Conservation (phyloP, 1,140 invertebrate genomes). For the Temnothorax curvispinosus region DNA sequence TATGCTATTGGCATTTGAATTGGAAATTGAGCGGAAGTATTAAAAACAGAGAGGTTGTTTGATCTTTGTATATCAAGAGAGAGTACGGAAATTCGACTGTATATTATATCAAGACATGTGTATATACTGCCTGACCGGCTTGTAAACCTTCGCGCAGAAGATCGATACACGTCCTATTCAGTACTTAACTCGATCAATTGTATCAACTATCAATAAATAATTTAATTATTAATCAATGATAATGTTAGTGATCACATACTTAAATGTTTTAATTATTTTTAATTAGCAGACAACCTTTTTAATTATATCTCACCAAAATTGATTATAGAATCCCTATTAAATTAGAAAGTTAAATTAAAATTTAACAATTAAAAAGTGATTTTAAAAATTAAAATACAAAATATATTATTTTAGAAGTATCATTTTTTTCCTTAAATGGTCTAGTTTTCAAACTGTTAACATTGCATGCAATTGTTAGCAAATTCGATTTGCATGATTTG, state of each 20-base stretch:
- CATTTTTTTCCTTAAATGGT: neutral
- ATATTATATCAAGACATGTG: neutral
- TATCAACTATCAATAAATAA: neutral
- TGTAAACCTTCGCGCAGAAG: constrained; percentile 54
- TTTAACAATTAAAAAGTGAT: neutral
- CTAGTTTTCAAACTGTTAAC: neutral
- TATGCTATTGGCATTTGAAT: neutral
- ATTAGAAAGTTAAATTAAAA: neutral
- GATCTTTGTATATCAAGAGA: neutral
- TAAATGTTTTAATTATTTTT: neutral
- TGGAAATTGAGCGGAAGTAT: neutral
- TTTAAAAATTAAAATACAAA: neutral
- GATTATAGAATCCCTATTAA: neutral
- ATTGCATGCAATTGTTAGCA: neutral
- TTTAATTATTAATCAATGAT: neutral
- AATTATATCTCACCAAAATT: neutral
- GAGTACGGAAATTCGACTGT: neutral
- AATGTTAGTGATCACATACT: neutral
- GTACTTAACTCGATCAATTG: constrained; percentile 38
- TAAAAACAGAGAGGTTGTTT: neutral
- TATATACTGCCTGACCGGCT: constrained; percentile 42
- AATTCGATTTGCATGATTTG: neutral
- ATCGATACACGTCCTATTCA: constrained; percentile 62
- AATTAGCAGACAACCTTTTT: neutral
- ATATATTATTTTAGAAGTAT: neutral